Percentiles rank a stretch among this genome's conserved stretches.
Conservation (phyloP, 2,113 vertebrate species). For the Elephantulus edwardii region DNA sequence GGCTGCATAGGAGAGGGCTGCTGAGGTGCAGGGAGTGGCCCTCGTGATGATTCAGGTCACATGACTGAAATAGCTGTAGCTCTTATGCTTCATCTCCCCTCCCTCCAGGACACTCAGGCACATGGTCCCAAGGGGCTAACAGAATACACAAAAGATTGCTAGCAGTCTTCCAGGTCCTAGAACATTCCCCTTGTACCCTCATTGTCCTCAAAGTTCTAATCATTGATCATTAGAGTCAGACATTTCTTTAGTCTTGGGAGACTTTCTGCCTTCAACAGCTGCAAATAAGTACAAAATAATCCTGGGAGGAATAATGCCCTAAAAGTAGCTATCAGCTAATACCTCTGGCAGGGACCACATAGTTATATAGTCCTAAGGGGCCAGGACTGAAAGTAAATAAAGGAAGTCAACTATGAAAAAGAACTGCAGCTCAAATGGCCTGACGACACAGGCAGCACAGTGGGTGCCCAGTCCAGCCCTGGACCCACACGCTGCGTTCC, state of each 20-base stretch:
- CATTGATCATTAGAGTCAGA: background rate
- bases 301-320: background rate
- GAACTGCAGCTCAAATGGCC: background rate
- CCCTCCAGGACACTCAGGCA: background rate
- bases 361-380: background rate
- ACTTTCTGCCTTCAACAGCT: background rate
- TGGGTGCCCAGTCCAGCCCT: background rate
- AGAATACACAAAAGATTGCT: background rate
- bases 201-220: background rate
- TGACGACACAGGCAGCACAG: background rate
- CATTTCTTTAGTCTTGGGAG: background rate
- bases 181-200: background rate
- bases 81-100: background rate
- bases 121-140: background rate
- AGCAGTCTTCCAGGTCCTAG: background rate
- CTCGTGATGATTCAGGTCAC: background rate
- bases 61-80: too few relatives aligned
- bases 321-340: background rate
- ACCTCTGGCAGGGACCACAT: background rate
- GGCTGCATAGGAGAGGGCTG: background rate
- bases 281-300: background rate
- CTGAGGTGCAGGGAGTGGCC: background rate
- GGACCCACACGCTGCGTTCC: background rate
- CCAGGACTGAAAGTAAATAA: background rate
- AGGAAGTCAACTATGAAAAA: background rate